Evolutionary conservation across 2,797 vertebrate genomes (phyloP).

Genomic region (Hippoglossus hippoglossus): DNA sequence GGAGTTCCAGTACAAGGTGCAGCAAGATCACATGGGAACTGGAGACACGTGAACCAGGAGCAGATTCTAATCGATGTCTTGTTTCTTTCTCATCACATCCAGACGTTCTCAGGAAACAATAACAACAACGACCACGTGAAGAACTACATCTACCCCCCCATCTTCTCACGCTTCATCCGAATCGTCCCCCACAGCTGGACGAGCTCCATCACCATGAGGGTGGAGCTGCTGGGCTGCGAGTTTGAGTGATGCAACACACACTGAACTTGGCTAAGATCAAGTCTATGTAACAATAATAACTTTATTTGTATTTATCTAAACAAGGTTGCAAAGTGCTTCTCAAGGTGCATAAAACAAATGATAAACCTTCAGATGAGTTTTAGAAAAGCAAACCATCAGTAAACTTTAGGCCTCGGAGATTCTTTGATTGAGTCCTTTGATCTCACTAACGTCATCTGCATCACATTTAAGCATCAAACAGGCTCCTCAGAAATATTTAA

Average conservation of each 20-base stretch:
- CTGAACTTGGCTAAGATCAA: too few relatives aligned
- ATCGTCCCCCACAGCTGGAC: slow-evolving; percentile 90
- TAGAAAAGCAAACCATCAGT: too few relatives aligned
- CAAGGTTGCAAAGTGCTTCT: too few relatives aligned
- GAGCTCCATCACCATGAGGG: slow-evolving; percentile 88
- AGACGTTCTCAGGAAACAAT: slow-evolving; percentile 91
- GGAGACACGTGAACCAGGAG: background rate
- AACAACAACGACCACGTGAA: slow-evolving; percentile 85
- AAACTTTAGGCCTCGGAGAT: too few relatives aligned
- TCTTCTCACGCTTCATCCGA: slow-evolving; percentile 91
- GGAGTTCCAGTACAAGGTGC: slow-evolving; percentile 85
- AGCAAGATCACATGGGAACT: background rate
- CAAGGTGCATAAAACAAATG: too few relatives aligned
- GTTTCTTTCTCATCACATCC: slow-evolving; percentile 26
- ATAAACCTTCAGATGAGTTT: too few relatives aligned
- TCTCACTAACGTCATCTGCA: too few relatives aligned
- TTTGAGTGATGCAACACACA: slow-evolving; percentile 73
- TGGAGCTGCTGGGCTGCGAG: slow-evolving; percentile 95
- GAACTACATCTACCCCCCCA: slow-evolving; percentile 93
- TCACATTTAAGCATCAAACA: too few relatives aligned
- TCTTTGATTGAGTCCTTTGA: too few relatives aligned
- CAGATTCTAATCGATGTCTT: background rate
- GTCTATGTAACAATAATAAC: too few relatives aligned
- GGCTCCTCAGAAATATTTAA: too few relatives aligned
- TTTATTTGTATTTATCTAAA: too few relatives aligned